Base-by-base conservation (phyloP, 2,888 invertebrate genomes). In the Eristalis intricaria region DNA sequence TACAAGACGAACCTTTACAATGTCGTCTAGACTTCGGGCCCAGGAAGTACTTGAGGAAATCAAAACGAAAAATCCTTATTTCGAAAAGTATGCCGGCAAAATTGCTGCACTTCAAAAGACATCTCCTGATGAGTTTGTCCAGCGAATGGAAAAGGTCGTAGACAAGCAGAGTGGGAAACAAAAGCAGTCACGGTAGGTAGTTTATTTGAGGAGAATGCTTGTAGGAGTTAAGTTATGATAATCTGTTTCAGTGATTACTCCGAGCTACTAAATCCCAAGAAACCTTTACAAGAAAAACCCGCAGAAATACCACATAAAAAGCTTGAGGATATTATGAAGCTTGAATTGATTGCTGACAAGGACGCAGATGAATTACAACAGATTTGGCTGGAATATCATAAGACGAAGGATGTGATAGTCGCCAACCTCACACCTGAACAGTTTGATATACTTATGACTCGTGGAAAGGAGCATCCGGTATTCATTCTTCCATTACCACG, bases 371-470 rank as follows among this genome's bases (percentile, higher is more conserved):
- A 97, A 92, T 96, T 98, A 43, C 93, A 94, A 89, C 90, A 93
- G 70, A 97, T 98, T 89, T 98, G 98, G 98, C 94, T 95, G 71
- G 95, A 96, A 90, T 97, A 97, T 92, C 97, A 97, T 90, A 95
- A 95, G 88, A 94, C 95, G 8, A 97, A 97, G 92, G 96, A 96
- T 90, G 95, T 95, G 19, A 95, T 98, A 89, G 95, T 96, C 10
- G 97, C 97, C 0, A 95, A 95, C 0, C 95, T 98, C 86, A 95
- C 96, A 0, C 89, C 92, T 0, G 92, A 94, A 4, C 94, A 95
- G 13, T 97, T 95, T 90, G 93, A 94, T 1, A 94, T 92, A 75
- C 94, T 97, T 83, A 94, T 94, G 88, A 91, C 94, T 38, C 94
- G 94, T 40, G 95, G 96, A 87, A 93, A 94, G 87, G 91, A 94